phyloP scores from a whole-genome alignment of 2,888 invertebrate genomes.

The Petrophora chlorosata region DNA sequence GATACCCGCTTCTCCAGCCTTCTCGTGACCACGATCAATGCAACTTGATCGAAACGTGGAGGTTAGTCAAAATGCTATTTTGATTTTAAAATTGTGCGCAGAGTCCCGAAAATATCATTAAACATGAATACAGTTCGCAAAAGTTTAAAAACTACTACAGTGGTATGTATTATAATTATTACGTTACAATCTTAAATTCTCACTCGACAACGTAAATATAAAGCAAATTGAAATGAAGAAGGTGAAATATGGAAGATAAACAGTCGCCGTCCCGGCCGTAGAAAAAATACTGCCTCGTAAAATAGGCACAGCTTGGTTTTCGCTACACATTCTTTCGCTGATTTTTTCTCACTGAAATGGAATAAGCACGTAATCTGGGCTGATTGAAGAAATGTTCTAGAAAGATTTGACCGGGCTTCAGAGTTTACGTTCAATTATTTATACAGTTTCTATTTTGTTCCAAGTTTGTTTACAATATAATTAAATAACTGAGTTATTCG shows the following conservation, averaged over 20 bases:
- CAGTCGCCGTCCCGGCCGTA: slow-evolving; percentile 44
- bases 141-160: no score
- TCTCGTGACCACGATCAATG: no score
- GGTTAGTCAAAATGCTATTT: no score
- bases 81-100: no score
- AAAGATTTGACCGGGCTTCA: neutral
- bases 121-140: no score
- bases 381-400: slow-evolving; percentile 21
- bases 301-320: slow-evolving; percentile 55
- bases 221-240: slow-evolving; percentile 57
- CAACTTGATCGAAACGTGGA: no score
- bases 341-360: slow-evolving; percentile 43
- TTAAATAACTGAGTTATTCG: no score
- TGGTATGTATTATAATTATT: no score
- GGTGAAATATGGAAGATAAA: slow-evolving; percentile 62
- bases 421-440: neutral
- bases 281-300: slow-evolving; percentile 67
- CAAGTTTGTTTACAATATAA: no score
- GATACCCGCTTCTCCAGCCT: no score
- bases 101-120: no score
- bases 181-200: slow-evolving; percentile 13
- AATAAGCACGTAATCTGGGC: slow-evolving; percentile 47
- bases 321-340: slow-evolving; percentile 48
- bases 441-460: neutral
- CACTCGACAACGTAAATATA: slow-evolving; percentile 32